Evolutionary conservation across 2,888 invertebrate species (phyloP).

Genomic region (Listrodromus nycthemerus): DNA sequence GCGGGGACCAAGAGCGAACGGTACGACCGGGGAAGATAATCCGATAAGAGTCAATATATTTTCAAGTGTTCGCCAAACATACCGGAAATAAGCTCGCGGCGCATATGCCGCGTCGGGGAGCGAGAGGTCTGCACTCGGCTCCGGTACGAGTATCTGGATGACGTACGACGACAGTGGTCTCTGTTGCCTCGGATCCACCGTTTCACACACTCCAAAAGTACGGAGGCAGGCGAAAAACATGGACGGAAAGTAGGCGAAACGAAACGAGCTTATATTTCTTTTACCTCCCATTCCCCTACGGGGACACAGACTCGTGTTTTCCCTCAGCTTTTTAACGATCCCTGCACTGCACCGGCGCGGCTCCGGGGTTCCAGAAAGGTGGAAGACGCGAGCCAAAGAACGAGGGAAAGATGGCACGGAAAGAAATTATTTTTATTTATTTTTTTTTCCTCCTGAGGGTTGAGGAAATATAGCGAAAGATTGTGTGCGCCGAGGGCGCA

Average conservation of each 20-base stretch:
- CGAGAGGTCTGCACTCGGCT: conserved; percentile 40
- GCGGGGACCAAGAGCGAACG: conserved; percentile 40
- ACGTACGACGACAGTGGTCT: conserved; percentile 63
- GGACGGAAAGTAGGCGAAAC: conserved; percentile 41
- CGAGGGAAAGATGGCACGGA: conserved; percentile 20
- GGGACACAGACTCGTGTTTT: conserved; percentile 42
- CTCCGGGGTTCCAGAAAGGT: background rate
- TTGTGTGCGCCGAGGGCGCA: background rate
- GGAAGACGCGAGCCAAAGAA: conserved; percentile 32
- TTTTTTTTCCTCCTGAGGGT: background rate
- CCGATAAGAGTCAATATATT: conserved; percentile 78
- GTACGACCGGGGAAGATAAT: conserved; percentile 72
- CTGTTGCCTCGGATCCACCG: conserved; percentile 30
- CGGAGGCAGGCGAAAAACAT: conserved; percentile 33
- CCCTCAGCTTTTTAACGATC: conserved; percentile 58
- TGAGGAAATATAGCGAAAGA: conserved; percentile 15
- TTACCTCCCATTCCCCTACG: conserved; percentile 23
- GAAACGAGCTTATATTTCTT: conserved; percentile 63
- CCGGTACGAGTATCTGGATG: conserved; percentile 62
- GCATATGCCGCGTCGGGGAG: conserved; percentile 63
- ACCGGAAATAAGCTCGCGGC: conserved; percentile 70
- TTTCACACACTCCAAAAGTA: conserved; percentile 14
- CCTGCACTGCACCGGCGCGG: conserved; percentile 15
- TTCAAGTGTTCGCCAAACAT: conserved; percentile 81
- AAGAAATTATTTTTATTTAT: background rate